Evolutionary conservation across 2,113 vertebrate genomes (phyloP), one percentile per base, ranked within the genome.

Genomic region (Archilochus colubris): DNA sequence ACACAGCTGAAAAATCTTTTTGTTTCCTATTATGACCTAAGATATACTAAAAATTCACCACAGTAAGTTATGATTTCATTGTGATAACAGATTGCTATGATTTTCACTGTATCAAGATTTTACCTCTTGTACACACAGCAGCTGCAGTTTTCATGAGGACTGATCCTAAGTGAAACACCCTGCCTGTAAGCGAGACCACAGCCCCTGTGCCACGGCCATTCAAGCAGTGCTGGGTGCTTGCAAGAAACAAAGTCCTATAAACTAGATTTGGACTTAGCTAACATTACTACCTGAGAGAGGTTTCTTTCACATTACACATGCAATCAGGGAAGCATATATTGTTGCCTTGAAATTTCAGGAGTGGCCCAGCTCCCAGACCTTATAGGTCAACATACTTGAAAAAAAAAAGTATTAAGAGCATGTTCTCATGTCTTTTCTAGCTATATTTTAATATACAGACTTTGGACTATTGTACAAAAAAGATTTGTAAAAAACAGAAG

Each of bases 191-290:
- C 57, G 53, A 61, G 19, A 36, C 5, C 15, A 82, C n/a, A 68
- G 13, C 5, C 54, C 9, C 28, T 53, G 28, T 0, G 0, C 15
- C 50, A 38, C 0, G 3, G 62, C 23, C 48, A 70, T 44, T 22
- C 2, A 6, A 77, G 21, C 27, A 62, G 18, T 8, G 9, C n/a
- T 57, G 23, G 31, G 9, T 91, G 21, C 10, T 58, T 40, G 23
- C 23, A 84, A 46, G 40, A 84, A 69, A 82, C 6, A n/a, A 86
- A 77, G 10, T 8, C 23, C 19, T 50, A 14, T 6, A 12, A 62
- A 66, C 15, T 21, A 43, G 8, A 68, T 50, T 19, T 36, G 14
- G 22, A 8, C 25, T 33, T 44, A 14, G 14, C 67, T 63, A 86
- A 43, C 13, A 7, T 43, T 43, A 61, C 6, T 31, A 38, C 22